Evolutionary conservation across 2,797 vertebrate species (phyloP), one percentile per base, ranked within the genome.

Genomic region (Lepus townsendii): DNA sequence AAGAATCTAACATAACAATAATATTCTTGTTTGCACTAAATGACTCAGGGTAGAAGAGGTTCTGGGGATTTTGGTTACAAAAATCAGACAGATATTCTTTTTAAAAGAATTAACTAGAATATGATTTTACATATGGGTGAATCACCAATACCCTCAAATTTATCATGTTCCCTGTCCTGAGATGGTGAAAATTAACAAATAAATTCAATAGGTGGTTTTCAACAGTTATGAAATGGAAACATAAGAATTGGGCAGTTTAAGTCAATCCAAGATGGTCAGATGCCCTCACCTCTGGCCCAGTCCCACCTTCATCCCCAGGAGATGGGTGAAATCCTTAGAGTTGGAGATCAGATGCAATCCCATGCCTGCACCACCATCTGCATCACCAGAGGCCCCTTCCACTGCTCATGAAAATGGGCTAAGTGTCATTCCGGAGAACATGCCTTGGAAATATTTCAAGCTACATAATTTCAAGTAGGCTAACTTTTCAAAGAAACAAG

Each of bases 381-480:
- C 10, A 50, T 62, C n/a, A 20, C 7, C 42, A 88, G 19, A 42
- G 69, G 1, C 14, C 62, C 63, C 80, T 57, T 47, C 26, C 24
- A 30, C 14, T 90, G 22, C 73, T 79, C 30, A 6, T 79, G 30
- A 82, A 82, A 88, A 88, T 63, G 9, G 9, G 22, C n/a, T 86
- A 63, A 88, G 32, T 20, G 78, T 85, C 14, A 68, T 69, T 76
- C 9, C 27, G 24, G 13, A 71, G 50, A 83, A 88, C 19, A 83
- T 71, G 82, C 60, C 26, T 86, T 91, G 47, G 66, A 95, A 93
- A 83, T 75, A 89, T 50, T 71, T 95, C 42, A 91, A 95, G 89
- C 72, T 68, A 91, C 54, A 69, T 24, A 76, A 50, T 76, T 89
- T 82, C 19, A 92, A 32, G 76, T 38, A 1, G 30, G 72, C 50